Evolutionary conservation across 1,140 invertebrate genomes (phyloP).

Genomic region (Drosophila pachea): DNA sequence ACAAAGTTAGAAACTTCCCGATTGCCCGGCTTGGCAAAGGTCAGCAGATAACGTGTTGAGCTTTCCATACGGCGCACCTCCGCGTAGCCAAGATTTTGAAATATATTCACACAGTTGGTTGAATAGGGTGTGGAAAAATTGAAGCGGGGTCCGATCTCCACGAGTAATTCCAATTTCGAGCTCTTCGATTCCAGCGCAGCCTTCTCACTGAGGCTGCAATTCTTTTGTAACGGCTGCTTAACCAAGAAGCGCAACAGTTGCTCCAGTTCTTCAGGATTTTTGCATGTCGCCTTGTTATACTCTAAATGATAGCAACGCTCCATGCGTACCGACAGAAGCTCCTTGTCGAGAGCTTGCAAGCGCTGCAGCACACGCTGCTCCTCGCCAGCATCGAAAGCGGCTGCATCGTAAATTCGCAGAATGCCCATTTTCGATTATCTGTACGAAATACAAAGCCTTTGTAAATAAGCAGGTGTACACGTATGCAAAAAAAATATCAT

Average conservation of each 20-base stretch:
- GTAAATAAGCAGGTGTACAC: no score
- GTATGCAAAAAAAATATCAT: no score
- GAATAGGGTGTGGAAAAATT: slow-evolving; percentile 97
- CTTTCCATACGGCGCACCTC: slow-evolving; percentile 89
- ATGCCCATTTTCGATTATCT: slow-evolving; percentile 58
- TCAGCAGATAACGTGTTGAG: slow-evolving; percentile 88
- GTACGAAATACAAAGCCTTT: slow-evolving; percentile 9
- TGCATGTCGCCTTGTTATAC: slow-evolving; percentile 60
- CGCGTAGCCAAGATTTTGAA: slow-evolving; percentile 87
- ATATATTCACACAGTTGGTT: slow-evolving; percentile 96
- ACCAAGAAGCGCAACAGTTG: slow-evolving; percentile 87
- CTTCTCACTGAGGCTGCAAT: slow-evolving; percentile 80
- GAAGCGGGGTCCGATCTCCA: slow-evolving; percentile 89
- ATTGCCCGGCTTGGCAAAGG: slow-evolving; percentile 75
- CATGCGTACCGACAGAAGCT: slow-evolving; percentile 80
- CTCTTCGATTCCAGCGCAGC: slow-evolving; percentile 61
- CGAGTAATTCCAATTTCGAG: slow-evolving; percentile 22
- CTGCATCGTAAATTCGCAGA: slow-evolving; percentile 57
- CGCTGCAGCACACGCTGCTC: slow-evolving; percentile 43
- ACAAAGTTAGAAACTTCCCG: slow-evolving; percentile 81
- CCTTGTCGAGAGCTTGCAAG: slow-evolving; percentile 27
- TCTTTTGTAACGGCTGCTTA: slow-evolving; percentile 81
- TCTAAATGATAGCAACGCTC: slow-evolving; percentile 91
- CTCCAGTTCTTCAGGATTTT: slow-evolving; percentile 80
- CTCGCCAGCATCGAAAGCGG: slow-evolving; percentile 48